These are phyloP conservation scores for Magallana nippona DNA, from an alignment of 2,888 invertebrate genomes.

Conservation along the genomic window DNA sequence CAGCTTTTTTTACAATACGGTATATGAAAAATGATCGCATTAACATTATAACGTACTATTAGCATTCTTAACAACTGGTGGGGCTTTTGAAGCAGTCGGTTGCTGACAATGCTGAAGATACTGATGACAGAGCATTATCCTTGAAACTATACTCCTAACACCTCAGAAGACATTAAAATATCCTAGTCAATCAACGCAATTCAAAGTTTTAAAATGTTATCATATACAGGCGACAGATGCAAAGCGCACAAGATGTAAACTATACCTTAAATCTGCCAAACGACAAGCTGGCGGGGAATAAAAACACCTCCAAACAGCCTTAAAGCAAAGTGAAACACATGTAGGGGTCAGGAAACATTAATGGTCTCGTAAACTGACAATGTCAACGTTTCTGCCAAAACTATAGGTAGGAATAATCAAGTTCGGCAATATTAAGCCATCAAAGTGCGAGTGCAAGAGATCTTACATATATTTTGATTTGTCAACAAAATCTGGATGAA, in stretches of 20 bases:
- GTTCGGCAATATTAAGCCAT: conserved; percentile 5
- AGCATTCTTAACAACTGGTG: neutral
- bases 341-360: conserved; percentile 16
- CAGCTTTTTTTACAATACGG: neutral
- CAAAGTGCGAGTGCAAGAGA: neutral
- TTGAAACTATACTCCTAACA: conserved; percentile 15
- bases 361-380: conserved; percentile 7
- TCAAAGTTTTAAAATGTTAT: conserved; percentile 25
- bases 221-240: conserved; percentile 20
- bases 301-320: neutral
- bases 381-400: neutral
- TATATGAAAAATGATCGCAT: neutral
- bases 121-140: conserved; percentile 15
- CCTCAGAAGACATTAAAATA: neutral
- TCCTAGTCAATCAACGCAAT: conserved; percentile 1
- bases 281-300: neutral
- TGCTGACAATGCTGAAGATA: neutral
- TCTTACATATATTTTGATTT: conserved; percentile 16
- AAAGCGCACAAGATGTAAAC: conserved; percentile 12
- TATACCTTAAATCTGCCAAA: conserved; percentile 4
- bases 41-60: neutral
- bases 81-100: conserved; percentile 14
- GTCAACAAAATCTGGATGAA: conserved; percentile 18
- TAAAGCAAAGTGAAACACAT: conserved; percentile 28
- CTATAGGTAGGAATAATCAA: neutral